Base-by-base conservation (phyloP, 2,113 vertebrate genomes). In the Aythya baeri region DNA sequence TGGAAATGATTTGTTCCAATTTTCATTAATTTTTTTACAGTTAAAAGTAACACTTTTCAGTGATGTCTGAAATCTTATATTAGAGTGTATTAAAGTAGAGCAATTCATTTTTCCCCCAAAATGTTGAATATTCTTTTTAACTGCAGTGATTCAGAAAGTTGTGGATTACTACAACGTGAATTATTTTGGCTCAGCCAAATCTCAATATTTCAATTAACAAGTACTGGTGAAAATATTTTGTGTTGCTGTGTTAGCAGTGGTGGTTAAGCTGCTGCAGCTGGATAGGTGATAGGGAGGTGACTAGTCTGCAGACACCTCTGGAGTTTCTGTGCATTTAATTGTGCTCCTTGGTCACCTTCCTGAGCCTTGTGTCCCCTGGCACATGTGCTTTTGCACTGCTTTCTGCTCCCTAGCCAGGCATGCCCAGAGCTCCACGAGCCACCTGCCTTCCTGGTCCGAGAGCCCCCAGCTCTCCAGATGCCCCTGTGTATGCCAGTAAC, bases 281-380 rank as follows among this genome's bases (percentile, higher is more conserved):
- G 8, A 75, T 50, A 15, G 17, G n/a, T 41, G 62, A 18, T 18
- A 6, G 0, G 2, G 18, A 34, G 7, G 32, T 4, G 22, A 18
- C 14, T 10, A 46, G 46, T 22, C n/a, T 83, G 43, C 34, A 81
- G 84, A 23, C 9, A 52, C 7, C 27, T 73, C 32, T n/a, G 46
- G 31, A 21, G 2, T 55, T 76, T 41, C 13, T 91, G 29, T 74
- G 18, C 9, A 1, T 72, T 85, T 79, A 59, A 29, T 65, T 54
- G 2, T 74, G 59, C 13, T 54, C 49, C 38, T 13, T 31, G 31
- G 61, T n/a, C 50, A 61, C 38, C 18, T 59, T 71, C 49, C 22
- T 0, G 1, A 61, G 17, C 9, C 8, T 59, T 17, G 23, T 44
- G 23, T 49, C 21, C 27, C 16, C 6, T 1, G 38, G 67, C 27